These are phyloP conservation scores for Triplophysa rosa DNA, from an alignment of 2,113 vertebrate species.

Conservation along the genomic window DNA sequence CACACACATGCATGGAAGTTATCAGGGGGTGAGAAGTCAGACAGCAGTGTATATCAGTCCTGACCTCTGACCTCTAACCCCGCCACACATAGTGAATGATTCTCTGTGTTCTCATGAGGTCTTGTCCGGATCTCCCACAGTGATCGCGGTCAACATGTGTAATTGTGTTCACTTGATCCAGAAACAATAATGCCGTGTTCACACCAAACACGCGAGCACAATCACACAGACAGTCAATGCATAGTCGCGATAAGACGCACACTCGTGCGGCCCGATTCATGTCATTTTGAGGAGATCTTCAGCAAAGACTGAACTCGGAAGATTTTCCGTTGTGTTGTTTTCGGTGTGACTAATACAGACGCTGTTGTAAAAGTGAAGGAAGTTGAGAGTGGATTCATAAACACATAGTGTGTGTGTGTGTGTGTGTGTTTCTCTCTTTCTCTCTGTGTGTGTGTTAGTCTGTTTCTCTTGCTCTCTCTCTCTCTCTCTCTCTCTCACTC, in stretches of 20 bases:
- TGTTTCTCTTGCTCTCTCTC: not conserved
- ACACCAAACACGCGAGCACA: too few relatives aligned
- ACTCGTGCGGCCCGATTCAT: too few relatives aligned
- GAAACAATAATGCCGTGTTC: too few relatives aligned
- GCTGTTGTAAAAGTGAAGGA: constrained; percentile 70
- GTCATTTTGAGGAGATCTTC: too few relatives aligned
- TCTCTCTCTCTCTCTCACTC: too few relatives aligned
- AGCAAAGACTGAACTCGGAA: constrained; percentile 36
- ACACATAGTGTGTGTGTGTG: constrained; percentile 43
- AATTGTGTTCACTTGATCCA: too few relatives aligned
- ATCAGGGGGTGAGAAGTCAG: constrained; percentile 57
- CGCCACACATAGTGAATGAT: constrained; percentile 55
- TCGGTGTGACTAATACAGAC: constrained; percentile 70
- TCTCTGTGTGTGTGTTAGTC: not conserved
- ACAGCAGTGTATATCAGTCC: constrained; percentile 51
- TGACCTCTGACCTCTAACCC: constrained; percentile 45
- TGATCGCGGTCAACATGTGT: not conserved
- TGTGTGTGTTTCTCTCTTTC: not conserved
- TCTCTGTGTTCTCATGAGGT: constrained; percentile 67
- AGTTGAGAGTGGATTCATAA: constrained; percentile 71
- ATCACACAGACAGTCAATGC: too few relatives aligned
- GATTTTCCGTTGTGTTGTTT: constrained; percentile 75
- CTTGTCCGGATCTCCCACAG: not conserved
- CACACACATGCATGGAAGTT: constrained; percentile 51
- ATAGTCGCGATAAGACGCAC: too few relatives aligned